Conservation (phyloP, 2,888 invertebrate species). For the Eristalis pertinax region DNA sequence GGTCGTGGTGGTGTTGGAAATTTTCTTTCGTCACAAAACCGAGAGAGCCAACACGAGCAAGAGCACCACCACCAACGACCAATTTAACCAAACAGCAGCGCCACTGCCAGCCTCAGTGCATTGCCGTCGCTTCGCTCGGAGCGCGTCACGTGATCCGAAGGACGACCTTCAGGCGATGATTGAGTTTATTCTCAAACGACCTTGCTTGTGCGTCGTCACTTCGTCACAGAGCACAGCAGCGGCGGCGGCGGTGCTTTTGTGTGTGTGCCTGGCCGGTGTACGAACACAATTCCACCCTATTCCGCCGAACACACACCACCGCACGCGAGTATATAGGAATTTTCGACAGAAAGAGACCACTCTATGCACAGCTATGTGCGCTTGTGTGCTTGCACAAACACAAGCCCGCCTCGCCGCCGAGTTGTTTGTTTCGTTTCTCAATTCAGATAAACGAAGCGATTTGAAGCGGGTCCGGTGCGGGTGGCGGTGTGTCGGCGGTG, state of each 20-base stretch:
- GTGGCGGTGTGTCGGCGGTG: constrained; percentile 5
- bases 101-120: constrained; percentile 30
- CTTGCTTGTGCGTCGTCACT: constrained; percentile 78
- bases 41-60: not conserved
- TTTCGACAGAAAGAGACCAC: constrained; percentile 60
- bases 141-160: constrained; percentile 76
- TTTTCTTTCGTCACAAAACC: constrained; percentile 35
- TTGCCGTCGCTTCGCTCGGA: constrained; percentile 42
- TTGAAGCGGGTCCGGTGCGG: not conserved
- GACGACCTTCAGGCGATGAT: constrained; percentile 82
- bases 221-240: constrained; percentile 38
- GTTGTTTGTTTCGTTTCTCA: constrained; percentile 48
- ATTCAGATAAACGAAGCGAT: constrained; percentile 33
- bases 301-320: constrained; percentile 26
- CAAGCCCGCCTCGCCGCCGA: constrained; percentile 41
- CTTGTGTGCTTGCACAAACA: not conserved
- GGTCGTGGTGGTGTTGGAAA: constrained; percentile 13
- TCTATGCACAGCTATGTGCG: constrained; percentile 11
- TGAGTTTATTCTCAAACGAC: constrained; percentile 82
- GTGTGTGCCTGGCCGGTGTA: not conserved
- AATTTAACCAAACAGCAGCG: not conserved
- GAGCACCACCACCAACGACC: not conserved
- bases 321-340: constrained; percentile 39
- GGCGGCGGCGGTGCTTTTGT: not conserved
- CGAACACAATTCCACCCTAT: constrained; percentile 49